Percentiles rank a stretch among this genome's conserved stretches.
Conservation (phyloP, 2,888 invertebrate genomes). For the Prosapia bicincta region DNA sequence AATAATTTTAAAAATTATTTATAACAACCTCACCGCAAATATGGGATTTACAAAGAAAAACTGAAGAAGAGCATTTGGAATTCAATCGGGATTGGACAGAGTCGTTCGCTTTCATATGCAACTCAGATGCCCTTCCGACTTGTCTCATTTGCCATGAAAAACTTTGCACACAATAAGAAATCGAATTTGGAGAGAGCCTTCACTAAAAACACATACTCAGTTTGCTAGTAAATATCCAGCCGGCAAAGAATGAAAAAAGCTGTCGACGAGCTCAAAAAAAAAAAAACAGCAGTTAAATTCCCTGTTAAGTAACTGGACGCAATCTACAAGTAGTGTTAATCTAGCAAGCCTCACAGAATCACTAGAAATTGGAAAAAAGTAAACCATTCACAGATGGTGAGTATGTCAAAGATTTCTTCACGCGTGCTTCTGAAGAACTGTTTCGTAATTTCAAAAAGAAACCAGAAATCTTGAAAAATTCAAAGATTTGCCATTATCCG, state of each 20-base stretch:
- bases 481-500: too few relatives aligned
- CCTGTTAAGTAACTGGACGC: slow-evolving; percentile 37
- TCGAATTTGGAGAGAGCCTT: background rate
- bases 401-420: too few relatives aligned
- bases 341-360: too few relatives aligned
- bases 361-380: too few relatives aligned
- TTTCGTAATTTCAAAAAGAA: too few relatives aligned
- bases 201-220: slow-evolving; percentile 7
- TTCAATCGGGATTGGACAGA: slow-evolving; percentile 4
- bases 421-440: too few relatives aligned
- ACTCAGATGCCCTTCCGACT: background rate
- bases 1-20: background rate
- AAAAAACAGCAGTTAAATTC: slow-evolving; percentile 34
- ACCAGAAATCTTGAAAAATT: too few relatives aligned
- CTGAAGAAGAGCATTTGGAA: background rate
- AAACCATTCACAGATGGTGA: too few relatives aligned
- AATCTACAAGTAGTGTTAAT: slow-evolving; percentile 35
- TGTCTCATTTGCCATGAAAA: slow-evolving; percentile 5
- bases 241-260: slow-evolving; percentile 36
- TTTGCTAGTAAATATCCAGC: slow-evolving; percentile 38
- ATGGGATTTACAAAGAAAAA: background rate
- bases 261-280: slow-evolving; percentile 34
- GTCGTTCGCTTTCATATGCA: slow-evolving; percentile 6
- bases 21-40: background rate
- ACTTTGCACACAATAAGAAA: slow-evolving; percentile 10